Percentiles rank a stretch among this genome's conserved stretches.
Conservation (phyloP, 2,113 vertebrate genomes). For the Petroica traversi region DNA sequence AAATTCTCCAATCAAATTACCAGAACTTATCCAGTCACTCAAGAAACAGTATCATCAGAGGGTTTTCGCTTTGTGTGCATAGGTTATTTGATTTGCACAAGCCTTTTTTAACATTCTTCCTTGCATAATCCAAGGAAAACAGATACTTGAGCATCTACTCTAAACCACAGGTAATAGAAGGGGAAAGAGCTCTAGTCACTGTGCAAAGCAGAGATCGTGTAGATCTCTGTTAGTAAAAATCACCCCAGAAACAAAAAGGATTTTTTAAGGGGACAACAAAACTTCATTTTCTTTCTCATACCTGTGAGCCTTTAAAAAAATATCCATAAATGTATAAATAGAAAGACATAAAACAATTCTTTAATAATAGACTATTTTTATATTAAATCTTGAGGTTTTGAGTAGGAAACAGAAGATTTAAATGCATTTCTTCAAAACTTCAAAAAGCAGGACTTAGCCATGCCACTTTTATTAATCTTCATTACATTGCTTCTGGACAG, state of each 20-base stretch:
- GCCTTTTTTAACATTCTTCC: neutral
- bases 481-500: neutral
- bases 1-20: neutral
- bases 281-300: neutral
- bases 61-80: neutral
- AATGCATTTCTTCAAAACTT: neutral
- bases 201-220: neutral
- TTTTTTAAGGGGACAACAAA: neutral
- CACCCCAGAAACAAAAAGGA: neutral
- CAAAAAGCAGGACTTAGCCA: neutral
- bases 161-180: neutral
- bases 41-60: neutral
- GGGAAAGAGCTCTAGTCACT: neutral
- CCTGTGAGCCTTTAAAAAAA: neutral
- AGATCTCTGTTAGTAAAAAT: neutral
- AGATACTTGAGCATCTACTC: neutral
- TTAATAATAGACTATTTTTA: neutral
- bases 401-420: neutral
- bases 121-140: neutral
- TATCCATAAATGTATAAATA: neutral
- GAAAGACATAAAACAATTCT: neutral
- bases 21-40: neutral
- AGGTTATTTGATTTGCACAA: neutral
- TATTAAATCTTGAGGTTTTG: neutral
- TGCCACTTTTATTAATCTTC: constrained; percentile 5